Percentiles rank a stretch among this genome's conserved stretches.
Evolutionary conservation across 1,140 invertebrate genomes (phyloP).

Genomic region (Arion vulgaris): DNA sequence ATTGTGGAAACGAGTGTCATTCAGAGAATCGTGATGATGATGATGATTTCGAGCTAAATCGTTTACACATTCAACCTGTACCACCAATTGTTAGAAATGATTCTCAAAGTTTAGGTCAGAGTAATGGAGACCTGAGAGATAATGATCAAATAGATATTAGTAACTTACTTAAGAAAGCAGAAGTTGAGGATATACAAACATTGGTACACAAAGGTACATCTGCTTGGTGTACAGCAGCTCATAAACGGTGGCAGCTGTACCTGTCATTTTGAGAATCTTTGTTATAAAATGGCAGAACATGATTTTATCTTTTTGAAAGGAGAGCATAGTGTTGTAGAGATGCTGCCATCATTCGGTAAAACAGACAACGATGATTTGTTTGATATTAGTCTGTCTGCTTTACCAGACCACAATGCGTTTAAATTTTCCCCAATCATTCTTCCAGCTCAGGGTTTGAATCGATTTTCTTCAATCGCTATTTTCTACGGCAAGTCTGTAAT

Average conservation of each 20-base stretch:
- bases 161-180: background rate
- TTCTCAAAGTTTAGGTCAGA: background rate
- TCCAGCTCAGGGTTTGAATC: constrained; percentile 43
- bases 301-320: constrained; percentile 69
- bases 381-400: constrained; percentile 66
- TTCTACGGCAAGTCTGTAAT: constrained; percentile 53
- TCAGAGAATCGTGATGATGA: background rate
- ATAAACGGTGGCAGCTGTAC: constrained; percentile 48
- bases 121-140: background rate
- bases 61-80: background rate
- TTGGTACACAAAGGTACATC: constrained; percentile 50
- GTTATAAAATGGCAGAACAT: constrained; percentile 61
- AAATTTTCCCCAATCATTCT: constrained; percentile 66
- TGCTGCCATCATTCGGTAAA: constrained; percentile 21
- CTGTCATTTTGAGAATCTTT: constrained; percentile 71
- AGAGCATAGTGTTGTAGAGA: constrained; percentile 51
- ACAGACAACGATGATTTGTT: constrained; percentile 50
- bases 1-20: background rate
- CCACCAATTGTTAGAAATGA: background rate
- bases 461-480: constrained; percentile 47
- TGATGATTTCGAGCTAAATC: too few relatives aligned
- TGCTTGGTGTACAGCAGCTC: constrained; percentile 59
- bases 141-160: background rate
- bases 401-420: constrained; percentile 67
- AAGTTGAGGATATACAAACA: background rate